Conservation (phyloP, 2,113 vertebrate species). For the Stigmatopora nigra region DNA sequence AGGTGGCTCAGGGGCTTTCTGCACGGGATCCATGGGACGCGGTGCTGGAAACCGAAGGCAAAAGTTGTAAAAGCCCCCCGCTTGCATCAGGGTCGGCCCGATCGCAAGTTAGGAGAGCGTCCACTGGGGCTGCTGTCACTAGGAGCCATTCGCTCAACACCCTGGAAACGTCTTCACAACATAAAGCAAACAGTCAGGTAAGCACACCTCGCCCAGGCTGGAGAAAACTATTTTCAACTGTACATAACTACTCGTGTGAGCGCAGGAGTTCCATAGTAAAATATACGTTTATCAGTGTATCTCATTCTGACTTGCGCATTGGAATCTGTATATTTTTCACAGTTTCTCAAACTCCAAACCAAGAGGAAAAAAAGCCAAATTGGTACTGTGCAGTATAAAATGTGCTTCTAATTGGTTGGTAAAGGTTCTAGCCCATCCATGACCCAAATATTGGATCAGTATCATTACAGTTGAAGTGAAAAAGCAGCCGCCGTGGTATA, state of each 20-base stretch:
- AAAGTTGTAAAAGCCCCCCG: conserved; percentile 44
- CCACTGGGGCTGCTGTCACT: conserved; percentile 75
- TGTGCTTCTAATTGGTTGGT: not conserved
- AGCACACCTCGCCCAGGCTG: not conserved
- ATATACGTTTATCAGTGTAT: not conserved
- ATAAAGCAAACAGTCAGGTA: conserved; percentile 79
- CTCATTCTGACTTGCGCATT: not conserved
- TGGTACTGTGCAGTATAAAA: not conserved
- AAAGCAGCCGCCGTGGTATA: not conserved
- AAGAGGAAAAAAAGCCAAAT: not conserved
- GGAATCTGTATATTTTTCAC: not conserved
- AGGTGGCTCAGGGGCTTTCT: conserved; percentile 36
- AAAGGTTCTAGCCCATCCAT: not conserved
- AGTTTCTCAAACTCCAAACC: not conserved
- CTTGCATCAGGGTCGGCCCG: conserved; percentile 27
- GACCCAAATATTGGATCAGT: not conserved
- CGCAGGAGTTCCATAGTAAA: not conserved
- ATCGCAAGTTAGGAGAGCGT: conserved; percentile 65
- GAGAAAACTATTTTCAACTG: not conserved
- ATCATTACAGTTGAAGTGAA: not conserved
- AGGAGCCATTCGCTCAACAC: conserved; percentile 87
- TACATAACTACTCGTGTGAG: not conserved
- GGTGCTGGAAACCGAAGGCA: conserved; percentile 79
- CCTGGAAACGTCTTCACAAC: conserved; percentile 60
- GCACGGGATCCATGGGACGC: conserved; percentile 95